These are phyloP conservation scores for Pseudolaguvia tuberculata DNA, from an alignment of 2,113 vertebrate genomes.

Conservation along the genomic window DNA sequence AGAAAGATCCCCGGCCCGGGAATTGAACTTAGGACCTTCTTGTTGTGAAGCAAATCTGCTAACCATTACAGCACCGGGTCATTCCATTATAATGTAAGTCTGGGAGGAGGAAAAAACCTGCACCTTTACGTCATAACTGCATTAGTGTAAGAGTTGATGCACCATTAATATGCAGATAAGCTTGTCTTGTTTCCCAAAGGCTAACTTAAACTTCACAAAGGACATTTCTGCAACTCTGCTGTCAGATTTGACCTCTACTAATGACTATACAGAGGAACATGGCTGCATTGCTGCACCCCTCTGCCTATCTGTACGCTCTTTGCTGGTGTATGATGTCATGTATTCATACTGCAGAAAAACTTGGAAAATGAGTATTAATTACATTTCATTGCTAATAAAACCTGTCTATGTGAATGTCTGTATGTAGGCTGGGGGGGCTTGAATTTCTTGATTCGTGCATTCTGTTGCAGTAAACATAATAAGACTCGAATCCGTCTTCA, in stretches of 20 bases:
- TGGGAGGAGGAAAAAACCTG: neutral
- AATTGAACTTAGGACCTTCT: too few relatives aligned
- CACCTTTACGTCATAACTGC: neutral
- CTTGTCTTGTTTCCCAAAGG: neutral
- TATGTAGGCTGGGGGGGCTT: neutral
- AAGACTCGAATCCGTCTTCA: too few relatives aligned
- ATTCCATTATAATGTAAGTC: too few relatives aligned
- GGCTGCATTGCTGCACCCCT: neutral
- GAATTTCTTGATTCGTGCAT: neutral
- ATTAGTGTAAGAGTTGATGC: slow-evolving; percentile 1
- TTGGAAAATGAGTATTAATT: neutral
- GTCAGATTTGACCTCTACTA: slow-evolving; percentile 21
- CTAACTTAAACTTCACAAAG: slow-evolving; percentile 11
- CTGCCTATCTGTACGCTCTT: neutral
- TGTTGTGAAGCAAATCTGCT: too few relatives aligned
- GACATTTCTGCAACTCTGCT: slow-evolving; percentile 16
- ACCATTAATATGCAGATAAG: neutral
- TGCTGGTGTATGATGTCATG: neutral
- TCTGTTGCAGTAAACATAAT: neutral
- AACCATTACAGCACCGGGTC: too few relatives aligned
- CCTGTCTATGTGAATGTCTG: neutral
- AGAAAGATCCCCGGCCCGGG: too few relatives aligned
- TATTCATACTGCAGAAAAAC: neutral
- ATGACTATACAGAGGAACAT: slow-evolving; percentile 1
- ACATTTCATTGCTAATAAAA: neutral